Percentiles rank a stretch among this genome's conserved stretches.
Conservation (phyloP, 1,140 invertebrate genomes). For the Cydia splendana region DNA sequence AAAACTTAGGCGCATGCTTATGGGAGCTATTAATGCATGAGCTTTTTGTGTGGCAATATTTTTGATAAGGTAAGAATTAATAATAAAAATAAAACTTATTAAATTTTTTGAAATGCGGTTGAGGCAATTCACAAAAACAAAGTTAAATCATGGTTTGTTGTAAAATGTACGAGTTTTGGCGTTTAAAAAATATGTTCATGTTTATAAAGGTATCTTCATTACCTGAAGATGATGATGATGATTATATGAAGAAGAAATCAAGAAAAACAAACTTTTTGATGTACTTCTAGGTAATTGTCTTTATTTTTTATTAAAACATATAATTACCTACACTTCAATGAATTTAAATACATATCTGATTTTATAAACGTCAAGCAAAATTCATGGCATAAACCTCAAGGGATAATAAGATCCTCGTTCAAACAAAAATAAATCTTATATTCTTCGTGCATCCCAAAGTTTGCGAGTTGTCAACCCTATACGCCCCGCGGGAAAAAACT, state of each 20-base stretch:
- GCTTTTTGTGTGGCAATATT: background rate
- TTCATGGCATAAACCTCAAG: background rate
- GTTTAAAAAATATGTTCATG: no score
- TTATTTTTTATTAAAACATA: no score
- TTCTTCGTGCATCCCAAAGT: background rate
- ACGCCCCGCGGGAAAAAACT: conserved; percentile 6
- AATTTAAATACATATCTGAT: background rate
- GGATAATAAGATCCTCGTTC: background rate
- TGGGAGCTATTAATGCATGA: background rate
- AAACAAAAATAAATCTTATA: conserved; percentile 3
- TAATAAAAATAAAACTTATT: background rate
- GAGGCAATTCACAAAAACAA: background rate
- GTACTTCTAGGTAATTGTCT: no score
- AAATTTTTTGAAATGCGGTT: background rate
- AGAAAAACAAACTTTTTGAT: no score
- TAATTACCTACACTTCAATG: no score
- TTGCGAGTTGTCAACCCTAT: background rate
- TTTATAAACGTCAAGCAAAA: background rate
- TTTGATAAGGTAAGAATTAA: background rate
- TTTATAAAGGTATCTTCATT: no score
- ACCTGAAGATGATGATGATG: no score
- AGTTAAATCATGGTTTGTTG: no score
- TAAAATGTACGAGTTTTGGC: no score
- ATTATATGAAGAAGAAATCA: no score
- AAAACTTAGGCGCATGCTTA: conserved; percentile 10